Percentiles rank a stretch among this genome's conserved stretches.
phyloP scores from a whole-genome alignment of 2,888 invertebrate species.

The Unio pictorum region DNA sequence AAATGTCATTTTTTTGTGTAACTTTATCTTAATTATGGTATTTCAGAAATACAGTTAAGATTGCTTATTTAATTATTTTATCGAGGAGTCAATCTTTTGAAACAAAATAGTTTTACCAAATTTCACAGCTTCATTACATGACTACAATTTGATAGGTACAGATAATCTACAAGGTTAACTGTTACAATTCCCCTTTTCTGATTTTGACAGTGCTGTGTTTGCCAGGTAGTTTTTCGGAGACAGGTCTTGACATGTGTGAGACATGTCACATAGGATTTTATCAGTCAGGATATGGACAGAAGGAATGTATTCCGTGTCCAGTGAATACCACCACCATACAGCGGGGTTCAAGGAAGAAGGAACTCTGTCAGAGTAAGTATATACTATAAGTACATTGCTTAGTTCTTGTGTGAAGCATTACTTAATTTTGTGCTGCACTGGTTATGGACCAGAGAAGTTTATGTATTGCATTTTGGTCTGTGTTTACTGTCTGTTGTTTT shows the following conservation, averaged over 20 bases:
- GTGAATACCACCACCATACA: slow-evolving; percentile 68
- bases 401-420: not conserved
- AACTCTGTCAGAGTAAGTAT: slow-evolving; percentile 76
- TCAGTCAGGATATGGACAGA: slow-evolving; percentile 69
- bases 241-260: slow-evolving; percentile 72
- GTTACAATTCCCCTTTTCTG: not conserved
- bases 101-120: too few species aligned
- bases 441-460: too few species aligned
- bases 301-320: slow-evolving; percentile 68
- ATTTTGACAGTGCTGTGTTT: slow-evolving; percentile 69
- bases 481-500: too few species aligned
- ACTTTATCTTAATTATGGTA: too few species aligned
- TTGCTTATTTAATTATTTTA: too few species aligned
- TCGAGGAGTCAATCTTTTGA: too few species aligned
- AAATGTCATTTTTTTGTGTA: too few species aligned
- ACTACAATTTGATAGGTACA: too few species aligned
- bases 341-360: slow-evolving; percentile 66
- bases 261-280: slow-evolving; percentile 70
- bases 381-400: too few species aligned
- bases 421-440: not conserved
- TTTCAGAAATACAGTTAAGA: too few species aligned
- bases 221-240: slow-evolving; percentile 71
- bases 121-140: too few species aligned
- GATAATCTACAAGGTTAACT: not conserved
- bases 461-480: too few species aligned